Base-by-base conservation (phyloP, 2,113 vertebrate genomes). In the Centropus unirufus region DNA sequence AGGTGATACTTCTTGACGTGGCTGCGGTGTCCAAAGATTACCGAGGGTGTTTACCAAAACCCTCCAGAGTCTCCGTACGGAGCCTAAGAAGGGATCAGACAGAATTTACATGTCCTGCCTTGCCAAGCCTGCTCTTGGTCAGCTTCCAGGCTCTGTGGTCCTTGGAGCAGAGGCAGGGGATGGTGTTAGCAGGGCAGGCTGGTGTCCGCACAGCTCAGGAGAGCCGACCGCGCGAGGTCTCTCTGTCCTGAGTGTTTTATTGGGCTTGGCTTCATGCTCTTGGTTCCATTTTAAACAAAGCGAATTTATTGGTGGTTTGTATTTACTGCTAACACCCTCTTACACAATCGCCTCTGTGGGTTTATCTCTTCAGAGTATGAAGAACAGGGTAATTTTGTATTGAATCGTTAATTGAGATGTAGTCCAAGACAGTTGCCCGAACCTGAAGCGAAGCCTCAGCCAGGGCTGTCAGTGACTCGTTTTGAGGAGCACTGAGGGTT, bases 211-310 rank as follows among this genome's bases (percentile, higher is more conserved):
- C 4, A 23, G 47, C 42, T 0, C 16, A 4, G 64, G 34, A 17
- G 51, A 30, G 75, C 1, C 1, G 52, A 47, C 84, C 29, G 29
- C 13, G 0, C 11, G 20, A 36, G 24, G 51, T 19, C 47, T 9
- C 58, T 24, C 69, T n/a, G 8, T 17, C 92, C 52, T 15, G 15
- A 1, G 74, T 23, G 5, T 57, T 87, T 42, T 6, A 2, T 36
- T 75, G 61, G 54, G 39, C 42, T 91, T 91, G 74, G 52, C 29
- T 51, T 75, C 55, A 22, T 68, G 62, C 58, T 89, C 62, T 36
- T 83, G 77, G 87, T 87, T 91, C 87, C 81, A 61, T 93, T 92
- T 75, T 39, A 61, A 89, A 76, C 81, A 70, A 75, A 72, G 67
- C 55, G 68, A 11, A 76, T 91, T 73, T 79, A 30, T 62, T 68